Percentiles rank a stretch among this genome's conserved stretches.
Evolutionary conservation across 2,888 invertebrate genomes (phyloP).

Genomic region (Napeogenes inachia): DNA sequence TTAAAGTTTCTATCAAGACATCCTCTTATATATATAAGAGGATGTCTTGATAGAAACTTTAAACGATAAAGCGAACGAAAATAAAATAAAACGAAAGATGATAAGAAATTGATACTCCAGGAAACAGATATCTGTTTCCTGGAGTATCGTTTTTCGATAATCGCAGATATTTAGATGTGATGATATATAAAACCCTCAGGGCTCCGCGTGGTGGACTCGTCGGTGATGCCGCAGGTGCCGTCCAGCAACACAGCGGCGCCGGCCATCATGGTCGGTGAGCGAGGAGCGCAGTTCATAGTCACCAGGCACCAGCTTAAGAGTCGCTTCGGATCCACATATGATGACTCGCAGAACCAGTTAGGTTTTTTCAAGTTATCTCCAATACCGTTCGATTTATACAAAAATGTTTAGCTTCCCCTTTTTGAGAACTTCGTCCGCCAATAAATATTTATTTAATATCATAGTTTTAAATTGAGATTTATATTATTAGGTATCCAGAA

Average conservation of each 20-base stretch:
- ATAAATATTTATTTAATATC: background rate
- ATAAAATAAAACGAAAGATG: too few species aligned
- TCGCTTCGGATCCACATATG: slow-evolving; percentile 32
- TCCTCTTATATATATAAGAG: too few species aligned
- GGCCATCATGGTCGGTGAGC: slow-evolving; percentile 78
- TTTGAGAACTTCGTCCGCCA: too few species aligned
- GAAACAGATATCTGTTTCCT: background rate
- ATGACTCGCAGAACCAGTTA: slow-evolving; percentile 5
- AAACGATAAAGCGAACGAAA: too few species aligned
- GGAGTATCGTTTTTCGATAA: background rate
- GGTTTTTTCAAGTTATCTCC: background rate
- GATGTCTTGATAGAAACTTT: too few species aligned
- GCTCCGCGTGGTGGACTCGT: slow-evolving; percentile 78
- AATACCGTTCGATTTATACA: background rate
- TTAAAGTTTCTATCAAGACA: background rate
- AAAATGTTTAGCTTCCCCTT: too few species aligned
- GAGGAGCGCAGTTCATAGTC: slow-evolving; percentile 72
- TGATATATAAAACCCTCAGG: slow-evolving; percentile 41
- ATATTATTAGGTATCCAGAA: slow-evolving; percentile 28
- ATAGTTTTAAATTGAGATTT: background rate
- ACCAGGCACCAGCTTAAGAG: slow-evolving; percentile 63
- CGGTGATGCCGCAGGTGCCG: slow-evolving; percentile 77
- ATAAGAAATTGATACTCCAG: too few species aligned
- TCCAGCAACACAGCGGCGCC: slow-evolving; percentile 77
- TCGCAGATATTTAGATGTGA: background rate